phyloP scores from a whole-genome alignment of 2,113 vertebrate genomes.

The Eclectus roratus region DNA sequence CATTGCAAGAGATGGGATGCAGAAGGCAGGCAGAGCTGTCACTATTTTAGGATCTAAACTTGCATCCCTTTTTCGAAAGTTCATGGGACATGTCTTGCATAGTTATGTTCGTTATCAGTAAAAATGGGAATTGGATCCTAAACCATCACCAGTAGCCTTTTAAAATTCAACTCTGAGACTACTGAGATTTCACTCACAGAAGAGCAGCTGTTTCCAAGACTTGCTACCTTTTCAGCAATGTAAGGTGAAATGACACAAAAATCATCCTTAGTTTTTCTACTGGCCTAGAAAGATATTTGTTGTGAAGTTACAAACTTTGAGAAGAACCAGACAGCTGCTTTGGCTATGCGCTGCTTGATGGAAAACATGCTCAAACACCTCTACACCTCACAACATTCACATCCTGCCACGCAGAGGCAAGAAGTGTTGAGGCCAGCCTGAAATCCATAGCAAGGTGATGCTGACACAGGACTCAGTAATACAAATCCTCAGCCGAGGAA shows the following conservation, averaged over 20 bases:
- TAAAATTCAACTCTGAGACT: not conserved
- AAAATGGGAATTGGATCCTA: not conserved
- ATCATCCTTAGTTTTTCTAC: not conserved
- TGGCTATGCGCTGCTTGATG: fast-evolving
- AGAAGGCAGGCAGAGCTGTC: not conserved
- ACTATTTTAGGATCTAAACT: not conserved
- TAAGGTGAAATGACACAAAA: not conserved
- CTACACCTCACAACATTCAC: not conserved
- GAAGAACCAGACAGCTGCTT: not conserved
- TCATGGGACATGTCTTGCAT: not conserved
- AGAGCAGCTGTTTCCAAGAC: not conserved
- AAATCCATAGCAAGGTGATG: not conserved
- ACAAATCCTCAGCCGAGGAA: not conserved
- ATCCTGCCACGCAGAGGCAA: not conserved
- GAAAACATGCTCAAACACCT: not conserved
- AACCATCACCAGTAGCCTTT: not conserved
- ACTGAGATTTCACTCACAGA: not conserved
- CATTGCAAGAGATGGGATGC: not conserved
- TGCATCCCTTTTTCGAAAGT: not conserved
- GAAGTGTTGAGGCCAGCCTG: not conserved
- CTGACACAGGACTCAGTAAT: fast-evolving
- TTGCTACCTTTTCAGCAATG: fast-evolving
- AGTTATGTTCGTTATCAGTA: not conserved
- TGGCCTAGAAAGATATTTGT: not conserved
- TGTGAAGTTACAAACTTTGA: fast-evolving